Evolutionary conservation across 2,113 vertebrate genomes (phyloP).

Genomic region (Parus major): DNA sequence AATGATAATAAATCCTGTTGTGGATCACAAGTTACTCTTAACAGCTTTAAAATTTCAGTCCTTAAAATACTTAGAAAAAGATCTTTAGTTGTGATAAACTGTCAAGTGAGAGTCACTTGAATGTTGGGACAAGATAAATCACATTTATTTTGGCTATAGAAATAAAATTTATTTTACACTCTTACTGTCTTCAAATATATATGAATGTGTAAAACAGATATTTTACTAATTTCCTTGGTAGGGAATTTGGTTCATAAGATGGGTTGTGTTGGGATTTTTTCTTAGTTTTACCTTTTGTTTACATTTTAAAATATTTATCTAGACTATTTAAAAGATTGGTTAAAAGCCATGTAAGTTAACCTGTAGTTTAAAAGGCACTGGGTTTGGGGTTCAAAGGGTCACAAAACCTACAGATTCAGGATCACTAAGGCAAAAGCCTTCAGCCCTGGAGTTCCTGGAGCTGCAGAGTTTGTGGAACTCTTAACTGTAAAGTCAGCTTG

Average conservation of each 20-base stretch:
- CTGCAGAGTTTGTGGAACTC: background rate
- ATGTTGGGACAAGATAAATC: background rate
- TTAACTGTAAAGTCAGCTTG: background rate
- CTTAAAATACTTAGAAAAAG: background rate
- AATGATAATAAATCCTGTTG: background rate
- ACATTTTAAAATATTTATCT: background rate
- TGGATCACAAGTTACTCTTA: background rate
- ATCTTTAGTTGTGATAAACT: background rate
- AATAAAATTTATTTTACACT: background rate
- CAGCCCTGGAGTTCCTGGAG: too few relatives aligned
- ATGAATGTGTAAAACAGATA: background rate
- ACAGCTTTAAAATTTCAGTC: background rate
- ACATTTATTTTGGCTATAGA: background rate
- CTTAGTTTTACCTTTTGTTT: background rate
- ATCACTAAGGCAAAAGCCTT: background rate
- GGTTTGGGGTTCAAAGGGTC: background rate
- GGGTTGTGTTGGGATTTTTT: accelerated
- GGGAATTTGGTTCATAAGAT: background rate
- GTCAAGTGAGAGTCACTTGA: background rate
- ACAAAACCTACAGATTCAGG: background rate
- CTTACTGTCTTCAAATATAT: background rate
- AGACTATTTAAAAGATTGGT: background rate
- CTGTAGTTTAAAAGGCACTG: background rate
- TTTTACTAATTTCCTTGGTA: background rate
- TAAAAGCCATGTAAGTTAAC: background rate